These are phyloP conservation scores for Agapostemon virescens DNA, from an alignment of 2,888 invertebrate genomes.

Conservation along the genomic window DNA sequence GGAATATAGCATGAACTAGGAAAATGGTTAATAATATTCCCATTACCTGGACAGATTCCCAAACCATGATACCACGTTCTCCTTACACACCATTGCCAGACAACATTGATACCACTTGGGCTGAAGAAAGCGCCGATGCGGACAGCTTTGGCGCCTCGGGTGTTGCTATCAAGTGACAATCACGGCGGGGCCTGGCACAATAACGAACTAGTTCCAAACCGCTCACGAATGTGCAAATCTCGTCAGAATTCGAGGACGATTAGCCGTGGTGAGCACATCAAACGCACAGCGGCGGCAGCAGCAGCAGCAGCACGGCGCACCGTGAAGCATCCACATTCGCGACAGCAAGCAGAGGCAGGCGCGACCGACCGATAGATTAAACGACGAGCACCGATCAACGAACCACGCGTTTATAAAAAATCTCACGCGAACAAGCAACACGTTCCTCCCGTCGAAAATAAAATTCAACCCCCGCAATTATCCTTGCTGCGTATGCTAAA, in stretches of 20 bases:
- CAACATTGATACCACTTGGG: conserved; percentile 82
- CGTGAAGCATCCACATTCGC: conserved; percentile 66
- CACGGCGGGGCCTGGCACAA: conserved; percentile 55
- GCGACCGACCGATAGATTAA: conserved; percentile 54
- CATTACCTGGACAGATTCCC: conserved; percentile 85
- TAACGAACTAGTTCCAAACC: conserved; percentile 54
- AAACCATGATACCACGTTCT: conserved; percentile 99
- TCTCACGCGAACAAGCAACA: conserved; percentile 38
- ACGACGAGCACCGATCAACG: conserved; percentile 40
- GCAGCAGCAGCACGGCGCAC: conserved; percentile 53
- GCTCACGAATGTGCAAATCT: conserved; percentile 55
- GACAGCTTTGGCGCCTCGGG: conserved; percentile 73
- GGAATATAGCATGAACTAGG: conserved; percentile 1
- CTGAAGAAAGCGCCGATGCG: conserved; percentile 77
- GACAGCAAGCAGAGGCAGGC: conserved; percentile 55
- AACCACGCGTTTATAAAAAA: conserved; percentile 53
- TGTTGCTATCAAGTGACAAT: conserved; percentile 64
- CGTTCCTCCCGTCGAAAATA: conserved; percentile 38
- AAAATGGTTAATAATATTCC: conserved; percentile 20
- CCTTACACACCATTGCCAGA: conserved; percentile 97
- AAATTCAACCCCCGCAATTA: conserved; percentile 43
- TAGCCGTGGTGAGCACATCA: conserved; percentile 56
- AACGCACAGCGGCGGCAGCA: conserved; percentile 59
- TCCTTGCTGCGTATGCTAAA: conserved; percentile 55
- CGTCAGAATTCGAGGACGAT: conserved; percentile 47